Evolutionary conservation across 2,797 vertebrate genomes (phyloP).

Genomic region (Alfaro cultratus): DNA sequence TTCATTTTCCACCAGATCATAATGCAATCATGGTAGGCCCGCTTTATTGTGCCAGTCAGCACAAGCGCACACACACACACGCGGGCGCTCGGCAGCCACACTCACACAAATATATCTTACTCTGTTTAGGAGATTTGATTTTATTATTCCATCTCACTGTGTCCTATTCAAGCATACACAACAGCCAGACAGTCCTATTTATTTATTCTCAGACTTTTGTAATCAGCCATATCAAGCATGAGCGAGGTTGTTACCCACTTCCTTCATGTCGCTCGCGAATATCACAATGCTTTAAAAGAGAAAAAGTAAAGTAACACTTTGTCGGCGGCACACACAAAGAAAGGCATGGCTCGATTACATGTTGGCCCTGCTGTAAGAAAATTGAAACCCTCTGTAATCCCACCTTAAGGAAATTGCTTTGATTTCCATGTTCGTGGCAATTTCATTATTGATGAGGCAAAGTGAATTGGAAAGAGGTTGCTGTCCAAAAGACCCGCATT

Average conservation of each 20-base stretch:
- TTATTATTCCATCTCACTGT: constrained; percentile 84
- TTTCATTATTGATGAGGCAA: constrained; percentile 79
- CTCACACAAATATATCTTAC: constrained; percentile 61
- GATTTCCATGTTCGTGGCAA: constrained; percentile 68
- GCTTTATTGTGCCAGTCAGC: constrained; percentile 72
- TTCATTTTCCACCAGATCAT: constrained; percentile 78
- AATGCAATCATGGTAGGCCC: constrained; percentile 72
- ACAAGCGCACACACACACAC: constrained; percentile 25
- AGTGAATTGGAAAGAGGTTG: constrained; percentile 69
- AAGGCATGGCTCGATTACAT: constrained; percentile 49
- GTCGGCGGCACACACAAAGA: constrained; percentile 35
- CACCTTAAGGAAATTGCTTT: constrained; percentile 72
- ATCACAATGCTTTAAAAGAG: constrained; percentile 34
- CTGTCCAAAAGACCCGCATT: constrained; percentile 73
- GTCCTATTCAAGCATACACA: constrained; percentile 76
- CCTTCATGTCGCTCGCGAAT: constrained; percentile 36
- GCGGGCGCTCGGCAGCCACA: constrained; percentile 6
- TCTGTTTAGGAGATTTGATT: constrained; percentile 82
- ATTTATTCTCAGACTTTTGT: constrained; percentile 69
- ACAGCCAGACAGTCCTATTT: constrained; percentile 68
- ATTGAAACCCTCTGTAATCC: constrained; percentile 64
- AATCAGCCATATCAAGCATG: constrained; percentile 69
- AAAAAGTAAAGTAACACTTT: constrained; percentile 57
- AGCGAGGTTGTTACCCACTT: constrained; percentile 41
- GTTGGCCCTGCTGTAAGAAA: constrained; percentile 56